These are phyloP conservation scores for Tetranychus cinnabarinus DNA, from an alignment of 1,140 invertebrate genomes.

Conservation along the genomic window DNA sequence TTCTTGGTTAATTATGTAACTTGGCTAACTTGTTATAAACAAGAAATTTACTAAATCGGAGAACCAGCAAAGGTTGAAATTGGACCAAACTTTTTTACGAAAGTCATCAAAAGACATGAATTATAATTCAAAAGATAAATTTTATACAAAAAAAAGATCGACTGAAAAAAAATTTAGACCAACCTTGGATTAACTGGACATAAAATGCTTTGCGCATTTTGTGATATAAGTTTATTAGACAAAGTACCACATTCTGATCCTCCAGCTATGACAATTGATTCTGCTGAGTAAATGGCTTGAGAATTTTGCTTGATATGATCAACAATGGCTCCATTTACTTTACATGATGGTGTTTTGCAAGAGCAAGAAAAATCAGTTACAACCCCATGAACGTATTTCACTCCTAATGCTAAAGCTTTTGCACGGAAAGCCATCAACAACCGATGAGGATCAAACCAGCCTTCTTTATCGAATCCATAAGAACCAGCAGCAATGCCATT, in stretches of 20 bases:
- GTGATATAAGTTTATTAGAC: conserved; percentile 29
- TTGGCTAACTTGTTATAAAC: too few species aligned
- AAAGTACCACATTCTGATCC: conserved; percentile 53
- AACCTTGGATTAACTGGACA: neutral
- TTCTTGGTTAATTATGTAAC: too few species aligned
- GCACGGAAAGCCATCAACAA: conserved; percentile 44
- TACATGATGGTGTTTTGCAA: conserved; percentile 15
- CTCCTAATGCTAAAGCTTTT: conserved; percentile 49
- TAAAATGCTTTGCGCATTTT: neutral
- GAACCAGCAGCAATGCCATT: conserved; percentile 47
- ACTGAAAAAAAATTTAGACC: too few species aligned
- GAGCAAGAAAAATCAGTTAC: conserved; percentile 38
- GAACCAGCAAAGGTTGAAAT: too few species aligned
- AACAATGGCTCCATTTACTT: conserved; percentile 1
- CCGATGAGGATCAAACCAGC: conserved; percentile 69
- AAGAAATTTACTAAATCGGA: too few species aligned
- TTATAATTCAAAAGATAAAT: too few species aligned
- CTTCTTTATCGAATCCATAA: conserved; percentile 39
- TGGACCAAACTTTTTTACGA: too few species aligned
- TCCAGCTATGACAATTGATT: conserved; percentile 49
- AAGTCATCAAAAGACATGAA: too few species aligned
- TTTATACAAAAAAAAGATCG: too few species aligned
- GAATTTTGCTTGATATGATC: conserved; percentile 19
- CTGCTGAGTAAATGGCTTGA: conserved; percentile 30
- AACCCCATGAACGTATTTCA: conserved; percentile 48